Conservation (phyloP, 2,113 vertebrate genomes). For the Silurus glanis region DNA sequence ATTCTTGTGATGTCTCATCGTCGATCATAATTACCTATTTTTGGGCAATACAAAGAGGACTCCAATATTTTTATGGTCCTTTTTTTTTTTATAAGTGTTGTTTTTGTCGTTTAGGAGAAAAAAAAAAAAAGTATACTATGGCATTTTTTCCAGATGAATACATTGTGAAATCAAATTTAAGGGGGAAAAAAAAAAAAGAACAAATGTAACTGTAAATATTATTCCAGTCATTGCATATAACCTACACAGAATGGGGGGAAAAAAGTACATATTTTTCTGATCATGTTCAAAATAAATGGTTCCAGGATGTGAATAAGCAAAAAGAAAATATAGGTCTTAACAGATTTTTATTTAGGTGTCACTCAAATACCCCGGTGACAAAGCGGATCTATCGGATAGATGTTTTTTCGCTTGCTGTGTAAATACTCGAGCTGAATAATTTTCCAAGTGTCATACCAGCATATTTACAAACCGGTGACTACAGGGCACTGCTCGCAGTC, state of each 20-base stretch:
- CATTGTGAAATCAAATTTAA: constrained; percentile 88
- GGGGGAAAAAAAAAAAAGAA: constrained; percentile 70
- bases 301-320: constrained; percentile 71
- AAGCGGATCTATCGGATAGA: constrained; percentile 57
- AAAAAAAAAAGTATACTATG: constrained; percentile 81
- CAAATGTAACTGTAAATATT: constrained; percentile 91
- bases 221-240: constrained; percentile 98
- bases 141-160: constrained; percentile 80
- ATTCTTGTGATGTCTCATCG: constrained; percentile 83
- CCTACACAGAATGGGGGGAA: constrained; percentile 76
- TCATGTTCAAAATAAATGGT: constrained; percentile 82
- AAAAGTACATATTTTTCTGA: constrained; percentile 96
- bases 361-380: constrained; percentile 69
- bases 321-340: constrained; percentile 67
- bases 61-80: constrained; percentile 89
- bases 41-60: constrained; percentile 99
- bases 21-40: constrained; percentile 96
- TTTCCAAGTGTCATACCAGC: constrained; percentile 84
- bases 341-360: constrained; percentile 65
- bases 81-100: constrained; percentile 94
- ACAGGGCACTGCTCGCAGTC: constrained; percentile 38
- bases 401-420: constrained; percentile 70
- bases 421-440: constrained; percentile 78
- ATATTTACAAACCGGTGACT: constrained; percentile 72
- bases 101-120: constrained; percentile 85